Evolutionary conservation across 2,113 vertebrate species (phyloP), one percentile per base, ranked within the genome.

Genomic region (Raja brachyura): DNA sequence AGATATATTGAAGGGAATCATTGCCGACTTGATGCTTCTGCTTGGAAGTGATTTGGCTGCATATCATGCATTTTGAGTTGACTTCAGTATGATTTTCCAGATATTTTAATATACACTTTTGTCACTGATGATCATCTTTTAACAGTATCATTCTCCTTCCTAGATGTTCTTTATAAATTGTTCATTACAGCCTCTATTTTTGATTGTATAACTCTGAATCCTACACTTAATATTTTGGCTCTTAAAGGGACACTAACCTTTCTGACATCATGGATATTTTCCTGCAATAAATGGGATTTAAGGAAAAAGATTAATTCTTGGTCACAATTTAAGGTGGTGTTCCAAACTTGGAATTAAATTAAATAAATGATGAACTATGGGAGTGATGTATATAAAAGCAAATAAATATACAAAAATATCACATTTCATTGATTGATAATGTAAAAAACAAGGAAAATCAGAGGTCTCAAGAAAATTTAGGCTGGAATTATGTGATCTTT

Each of bases 401-500:
- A 54, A 88, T 18, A 92, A 73, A 92, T 33, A 48, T 7, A 92
- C 31, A 90, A 70, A 20, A 10, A 70, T 70, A 68, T 70, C 0
- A 90, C 66, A 31, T 70, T 90, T 92, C 9, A 92, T 92, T 92
- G 66, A 92, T 92, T 92, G 22, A 22, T 92, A 28, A 73, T 88
- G 68, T 68, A 92, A 92, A 48, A 63, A 73, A 73, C 68, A 73
- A 74, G 31, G 88, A 92, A 92, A 92, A 92, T 92, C 66, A 92
- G 88, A 92, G 88, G 88, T 39, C 8, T 92, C 39, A 48, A 86
- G 11, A 88, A 73, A 39, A 13, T 54, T 92, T 54, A 48, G 33
- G 68, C 39, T 74, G 90, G 68, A 92, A 92, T 73, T 39, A 73
- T 92, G 90, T 92, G 90, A 92, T 92, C 90, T 92, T 92, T 48